A percentile compares a stretch with the other conserved stretches of the same genome.
Conservation (phyloP, 92 coral and sea anemone species). For the Desmophyllum pertusum region DNA sequence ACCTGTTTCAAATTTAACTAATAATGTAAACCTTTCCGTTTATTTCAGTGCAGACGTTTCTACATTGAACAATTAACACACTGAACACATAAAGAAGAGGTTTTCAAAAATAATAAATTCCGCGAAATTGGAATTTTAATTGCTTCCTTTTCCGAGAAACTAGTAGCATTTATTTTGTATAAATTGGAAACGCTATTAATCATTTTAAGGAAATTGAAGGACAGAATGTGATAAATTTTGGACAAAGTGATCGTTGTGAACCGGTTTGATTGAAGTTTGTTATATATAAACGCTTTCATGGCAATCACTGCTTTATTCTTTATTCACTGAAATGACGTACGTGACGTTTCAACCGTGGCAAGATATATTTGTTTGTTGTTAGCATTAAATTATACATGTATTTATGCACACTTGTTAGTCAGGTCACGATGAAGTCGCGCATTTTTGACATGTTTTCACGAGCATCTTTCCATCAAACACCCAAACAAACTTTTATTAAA, state of each 20-base stretch:
- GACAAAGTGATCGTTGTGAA: background rate
- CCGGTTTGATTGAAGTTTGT: background rate
- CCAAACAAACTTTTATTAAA: background rate
- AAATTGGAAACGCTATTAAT: background rate
- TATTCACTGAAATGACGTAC: background rate
- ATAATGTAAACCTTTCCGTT: background rate
- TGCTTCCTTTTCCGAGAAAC: conserved; percentile 4
- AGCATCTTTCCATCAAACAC: background rate
- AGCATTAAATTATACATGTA: no score
- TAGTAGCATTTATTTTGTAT: background rate
- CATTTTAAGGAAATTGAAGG: background rate
- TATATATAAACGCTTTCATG: background rate
- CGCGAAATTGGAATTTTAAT: background rate
- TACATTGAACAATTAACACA: background rate
- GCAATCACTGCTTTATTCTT: background rate
- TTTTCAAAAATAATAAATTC: background rate
- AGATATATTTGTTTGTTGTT: background rate
- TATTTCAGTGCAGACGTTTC: background rate
- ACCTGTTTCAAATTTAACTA: background rate
- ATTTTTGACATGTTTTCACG: conserved; percentile 7
- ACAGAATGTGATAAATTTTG: background rate
- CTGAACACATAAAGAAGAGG: background rate
- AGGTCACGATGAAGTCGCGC: background rate
- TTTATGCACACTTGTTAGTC: background rate
- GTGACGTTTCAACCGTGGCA: background rate